Base-by-base conservation (phyloP, 1,140 invertebrate species). In the Caenorhabditis inopinata region DNA sequence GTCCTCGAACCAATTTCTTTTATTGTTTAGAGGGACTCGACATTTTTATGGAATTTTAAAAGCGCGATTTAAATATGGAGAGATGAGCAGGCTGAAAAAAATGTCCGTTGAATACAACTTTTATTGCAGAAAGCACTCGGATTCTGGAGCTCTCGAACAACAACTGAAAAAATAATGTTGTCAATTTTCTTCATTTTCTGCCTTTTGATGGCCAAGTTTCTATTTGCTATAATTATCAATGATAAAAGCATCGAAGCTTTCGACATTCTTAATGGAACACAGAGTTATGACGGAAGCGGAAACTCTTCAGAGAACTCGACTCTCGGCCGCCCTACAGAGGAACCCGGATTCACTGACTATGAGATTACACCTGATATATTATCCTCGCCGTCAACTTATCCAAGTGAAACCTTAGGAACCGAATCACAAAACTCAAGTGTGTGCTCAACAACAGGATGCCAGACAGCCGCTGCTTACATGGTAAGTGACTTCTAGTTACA, bases 401-500 rank as follows among this genome's bases (percentile, higher is more conserved):
- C 35, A 11, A 5, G 11, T n/a, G 2, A 11, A 1, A 11, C 29
- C 53, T 25, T 25, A 9, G 29, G 51, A 16, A n/a, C 27, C 12
- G 16, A 46, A 9, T 21, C 73, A 51, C 18, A 49, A 14, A 81
- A 45, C 3, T 25, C 47, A 29, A 62, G 78, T 18, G 68, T 83
- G 18, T 83, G 82, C 79, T 78, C 79, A 21, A 83, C 82, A 1
- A 29, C 74, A 14, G 82, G 82, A 48, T 83, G 82, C 45, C 80
- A 82, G 5, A 80, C 53, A 49, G 82, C 82, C n/a, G 82, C 82
- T 16, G 82, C 76, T 29, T 45, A 83, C 74, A 51, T 83, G 27
- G 82, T 83, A 74, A 53, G 82, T 75, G n/a, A 21, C 78, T 80
- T 14, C 25, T 73, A 7, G 18, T 11, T 42, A 11, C n/a, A n/a